A percentile compares a stretch with the other conserved stretches of the same genome.
These are phyloP conservation scores for Pleuronectes platessa DNA, from an alignment of 2,113 vertebrate species.

Conservation along the genomic window DNA sequence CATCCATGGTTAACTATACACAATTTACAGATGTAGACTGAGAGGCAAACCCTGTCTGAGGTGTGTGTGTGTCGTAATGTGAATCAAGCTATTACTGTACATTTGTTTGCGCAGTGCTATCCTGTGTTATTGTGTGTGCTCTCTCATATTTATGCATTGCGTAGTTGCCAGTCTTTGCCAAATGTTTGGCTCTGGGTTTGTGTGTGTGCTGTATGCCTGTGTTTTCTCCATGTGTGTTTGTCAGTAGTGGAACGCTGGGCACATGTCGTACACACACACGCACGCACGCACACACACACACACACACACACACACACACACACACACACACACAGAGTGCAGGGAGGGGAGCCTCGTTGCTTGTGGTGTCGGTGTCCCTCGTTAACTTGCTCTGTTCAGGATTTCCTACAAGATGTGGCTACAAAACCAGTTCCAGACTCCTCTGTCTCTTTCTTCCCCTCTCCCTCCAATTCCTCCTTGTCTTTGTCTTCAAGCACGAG, in stretches of 20 bases:
- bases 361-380: constrained; percentile 78
- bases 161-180: constrained; percentile 27
- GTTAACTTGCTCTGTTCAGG: constrained; percentile 84
- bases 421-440: constrained; percentile 76
- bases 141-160: constrained; percentile 22
- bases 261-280: not conserved
- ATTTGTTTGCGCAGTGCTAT: constrained; percentile 38
- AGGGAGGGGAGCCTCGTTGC: constrained; percentile 61
- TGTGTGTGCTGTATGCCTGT: constrained; percentile 6
- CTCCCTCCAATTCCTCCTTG: constrained; percentile 27
- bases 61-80: constrained; percentile 14
- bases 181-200: not conserved
- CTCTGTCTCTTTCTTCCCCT: constrained; percentile 41
- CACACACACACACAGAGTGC: constrained; percentile 10
- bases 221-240: constrained; percentile 7
- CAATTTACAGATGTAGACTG: constrained; percentile 62
- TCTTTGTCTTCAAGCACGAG: constrained; percentile 52
- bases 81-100: not conserved
- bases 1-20: constrained; percentile 37
- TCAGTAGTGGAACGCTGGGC: constrained; percentile 25
- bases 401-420: constrained; percentile 81
- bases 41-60: constrained; percentile 78
- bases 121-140: constrained; percentile 31
- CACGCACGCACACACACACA: not conserved
- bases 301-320: not conserved